phyloP scores from a whole-genome alignment of 1,140 invertebrate species.

The Lordiphosa collinella region DNA sequence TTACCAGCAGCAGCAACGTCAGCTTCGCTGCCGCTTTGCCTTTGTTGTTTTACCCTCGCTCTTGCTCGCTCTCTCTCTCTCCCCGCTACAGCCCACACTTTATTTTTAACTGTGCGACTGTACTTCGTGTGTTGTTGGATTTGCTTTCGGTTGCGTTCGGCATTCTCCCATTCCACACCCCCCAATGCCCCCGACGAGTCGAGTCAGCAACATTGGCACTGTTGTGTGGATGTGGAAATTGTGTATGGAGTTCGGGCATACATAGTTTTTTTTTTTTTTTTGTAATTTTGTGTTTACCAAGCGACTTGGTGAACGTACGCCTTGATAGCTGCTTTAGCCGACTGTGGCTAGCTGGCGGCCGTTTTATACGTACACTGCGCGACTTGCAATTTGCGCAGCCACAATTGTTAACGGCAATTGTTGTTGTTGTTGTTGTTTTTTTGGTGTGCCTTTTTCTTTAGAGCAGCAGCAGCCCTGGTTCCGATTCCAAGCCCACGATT shows the following conservation, averaged over 20 bases:
- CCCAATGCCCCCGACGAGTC: conserved; percentile 11
- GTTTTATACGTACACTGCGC: conserved; percentile 60
- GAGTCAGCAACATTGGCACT: conserved; percentile 56
- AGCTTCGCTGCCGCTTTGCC: conserved; percentile 24
- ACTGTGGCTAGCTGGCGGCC: neutral
- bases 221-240: conserved; percentile 45
- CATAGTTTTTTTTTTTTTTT: conserved; percentile 28
- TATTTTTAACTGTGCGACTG: conserved; percentile 79
- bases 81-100: conserved; percentile 51
- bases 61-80: conserved; percentile 24
- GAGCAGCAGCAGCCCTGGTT: conserved; percentile 47
- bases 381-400: conserved; percentile 70
- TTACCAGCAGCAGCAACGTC: conserved; percentile 58
- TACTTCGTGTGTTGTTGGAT: conserved; percentile 68
- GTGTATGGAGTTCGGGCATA: conserved; percentile 44
- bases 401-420: conserved; percentile 71
- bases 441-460: conserved; percentile 1
- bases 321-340: conserved; percentile 26
- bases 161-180: conserved; percentile 56
- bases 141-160: conserved; percentile 57
- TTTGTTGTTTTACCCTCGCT: conserved; percentile 71
- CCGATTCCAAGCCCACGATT: conserved; percentile 37
- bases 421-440: conserved; percentile 34
- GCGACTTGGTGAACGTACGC: conserved; percentile 49
- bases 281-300: conserved; percentile 55